Conservation (phyloP, 2,113 vertebrate genomes). For the Cololabis saira region DNA sequence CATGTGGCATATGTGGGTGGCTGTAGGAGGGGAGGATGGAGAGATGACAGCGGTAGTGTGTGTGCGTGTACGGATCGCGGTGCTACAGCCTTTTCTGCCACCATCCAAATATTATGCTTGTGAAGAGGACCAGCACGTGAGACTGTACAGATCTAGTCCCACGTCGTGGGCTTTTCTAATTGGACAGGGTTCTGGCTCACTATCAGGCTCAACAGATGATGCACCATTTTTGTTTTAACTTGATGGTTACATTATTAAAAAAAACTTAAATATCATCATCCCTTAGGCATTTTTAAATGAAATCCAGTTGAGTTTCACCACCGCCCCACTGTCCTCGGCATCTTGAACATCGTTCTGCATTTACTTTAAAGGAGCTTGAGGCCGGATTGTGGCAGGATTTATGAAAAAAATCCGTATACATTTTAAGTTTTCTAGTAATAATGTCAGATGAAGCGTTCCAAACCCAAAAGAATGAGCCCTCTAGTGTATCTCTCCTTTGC, state of each 20-base stretch:
- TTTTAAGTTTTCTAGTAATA: no score
- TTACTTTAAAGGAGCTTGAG: no score
- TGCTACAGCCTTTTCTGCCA: constrained; percentile 53
- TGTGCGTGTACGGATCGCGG: constrained; percentile 25
- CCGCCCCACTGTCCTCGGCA: no score
- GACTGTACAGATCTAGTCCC: constrained; percentile 33
- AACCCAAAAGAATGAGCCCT: no score
- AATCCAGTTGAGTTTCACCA: constrained; percentile 2
- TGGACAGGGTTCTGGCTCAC: constrained; percentile 8
- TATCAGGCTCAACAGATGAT: constrained; percentile 41
- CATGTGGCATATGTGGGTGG: constrained; percentile 79
- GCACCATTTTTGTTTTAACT: constrained; percentile 9
- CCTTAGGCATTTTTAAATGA: neutral
- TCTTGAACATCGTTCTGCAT: no score
- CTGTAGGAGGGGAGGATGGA: constrained; percentile 42
- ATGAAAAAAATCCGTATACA: no score
- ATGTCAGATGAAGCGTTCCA: no score
- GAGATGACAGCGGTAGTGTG: constrained; percentile 45
- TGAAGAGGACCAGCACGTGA: constrained; percentile 52
- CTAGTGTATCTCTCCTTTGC: no score
- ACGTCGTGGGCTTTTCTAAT: constrained; percentile 5
- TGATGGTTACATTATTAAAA: neutral
- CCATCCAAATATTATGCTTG: constrained; percentile 72
- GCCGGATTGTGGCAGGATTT: no score
- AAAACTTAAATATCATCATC: neutral